Conservation (phyloP, 2,113 vertebrate species). For the Pluvialis apricaria region DNA sequence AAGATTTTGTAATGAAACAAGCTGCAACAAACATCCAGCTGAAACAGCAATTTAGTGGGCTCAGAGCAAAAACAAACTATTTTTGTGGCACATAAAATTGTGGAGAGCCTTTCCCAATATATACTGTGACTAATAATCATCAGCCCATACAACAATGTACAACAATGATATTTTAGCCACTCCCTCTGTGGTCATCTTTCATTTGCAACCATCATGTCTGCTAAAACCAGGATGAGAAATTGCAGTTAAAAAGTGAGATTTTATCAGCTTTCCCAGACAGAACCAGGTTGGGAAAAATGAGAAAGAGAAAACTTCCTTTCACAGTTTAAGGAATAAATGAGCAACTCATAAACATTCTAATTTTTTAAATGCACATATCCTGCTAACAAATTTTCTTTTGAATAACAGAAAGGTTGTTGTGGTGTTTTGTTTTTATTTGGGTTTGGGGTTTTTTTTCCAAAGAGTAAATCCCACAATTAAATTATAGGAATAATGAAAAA, state of each 20-base stretch:
- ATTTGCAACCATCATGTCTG: not conserved
- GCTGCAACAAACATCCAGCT: slow-evolving; percentile 49
- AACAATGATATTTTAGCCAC: not conserved
- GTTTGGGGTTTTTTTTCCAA: not conserved
- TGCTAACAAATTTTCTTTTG: not conserved
- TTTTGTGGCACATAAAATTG: slow-evolving; percentile 10
- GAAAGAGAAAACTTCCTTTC: not conserved
- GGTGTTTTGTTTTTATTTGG: not conserved
- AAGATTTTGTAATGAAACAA: slow-evolving; percentile 52
- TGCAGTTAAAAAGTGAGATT: slow-evolving; percentile 23
- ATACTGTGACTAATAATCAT: slow-evolving; percentile 34
- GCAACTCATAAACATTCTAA: not conserved
- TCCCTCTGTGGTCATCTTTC: slow-evolving; percentile 37
- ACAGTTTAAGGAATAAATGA: not conserved
- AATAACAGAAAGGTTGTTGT: not conserved
- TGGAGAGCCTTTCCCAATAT: slow-evolving; percentile 41
- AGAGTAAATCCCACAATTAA: not conserved
- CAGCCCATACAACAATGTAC: not conserved
- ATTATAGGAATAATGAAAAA: not conserved
- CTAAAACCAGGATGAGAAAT: slow-evolving; percentile 20
- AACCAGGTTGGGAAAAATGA: not conserved
- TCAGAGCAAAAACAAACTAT: not conserved
- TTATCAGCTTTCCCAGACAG: slow-evolving; percentile 35
- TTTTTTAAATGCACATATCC: not conserved
- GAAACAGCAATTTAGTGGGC: slow-evolving; percentile 35